Evolutionary conservation across 2,888 invertebrate genomes (phyloP).

Genomic region (Drosophila tripunctata): DNA sequence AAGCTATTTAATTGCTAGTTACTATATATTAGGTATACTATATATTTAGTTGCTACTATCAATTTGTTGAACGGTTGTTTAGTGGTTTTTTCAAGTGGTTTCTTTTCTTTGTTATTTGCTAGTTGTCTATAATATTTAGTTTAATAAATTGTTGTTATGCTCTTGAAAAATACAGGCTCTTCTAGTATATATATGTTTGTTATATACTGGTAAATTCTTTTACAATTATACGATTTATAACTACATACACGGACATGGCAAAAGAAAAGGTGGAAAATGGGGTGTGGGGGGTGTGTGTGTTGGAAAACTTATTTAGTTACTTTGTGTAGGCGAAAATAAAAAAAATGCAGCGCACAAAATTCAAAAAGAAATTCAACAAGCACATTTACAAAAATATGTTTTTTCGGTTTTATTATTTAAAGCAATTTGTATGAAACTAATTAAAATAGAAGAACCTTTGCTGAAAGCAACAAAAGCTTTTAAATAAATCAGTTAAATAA

Average conservation of each 20-base stretch:
- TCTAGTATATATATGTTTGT: too few relatives aligned
- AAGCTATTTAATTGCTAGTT: slow-evolving; percentile 69
- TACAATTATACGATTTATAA: slow-evolving; percentile 53
- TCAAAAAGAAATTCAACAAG: slow-evolving; percentile 28
- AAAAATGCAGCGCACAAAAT: slow-evolving; percentile 15
- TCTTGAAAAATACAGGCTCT: slow-evolving; percentile 58
- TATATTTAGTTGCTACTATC: slow-evolving; percentile 60
- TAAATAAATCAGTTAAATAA: slow-evolving; percentile 60
- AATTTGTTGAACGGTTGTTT: slow-evolving; percentile 58
- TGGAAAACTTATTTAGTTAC: slow-evolving; percentile 33
- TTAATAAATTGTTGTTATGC: slow-evolving; percentile 46
- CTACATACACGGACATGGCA: slow-evolving; percentile 45
- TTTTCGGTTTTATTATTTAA: slow-evolving; percentile 64
- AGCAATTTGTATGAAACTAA: slow-evolving; percentile 62
- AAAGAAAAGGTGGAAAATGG: slow-evolving; percentile 18
- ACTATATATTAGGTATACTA: slow-evolving; percentile 26
- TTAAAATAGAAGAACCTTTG: slow-evolving; percentile 49
- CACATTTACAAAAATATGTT: slow-evolving; percentile 59
- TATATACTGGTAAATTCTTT: slow-evolving; percentile 51
- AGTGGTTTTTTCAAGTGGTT: slow-evolving; percentile 22
- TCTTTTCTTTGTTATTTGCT: too few relatives aligned
- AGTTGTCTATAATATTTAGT: slow-evolving; percentile 38
- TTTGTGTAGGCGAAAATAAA: slow-evolving; percentile 26
- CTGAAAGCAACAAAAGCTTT: slow-evolving; percentile 54
- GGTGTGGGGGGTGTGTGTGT: slow-evolving; percentile 7